Evolutionary conservation across 2,888 invertebrate species (phyloP).

Genomic region (Criorhina ranunculi): DNA sequence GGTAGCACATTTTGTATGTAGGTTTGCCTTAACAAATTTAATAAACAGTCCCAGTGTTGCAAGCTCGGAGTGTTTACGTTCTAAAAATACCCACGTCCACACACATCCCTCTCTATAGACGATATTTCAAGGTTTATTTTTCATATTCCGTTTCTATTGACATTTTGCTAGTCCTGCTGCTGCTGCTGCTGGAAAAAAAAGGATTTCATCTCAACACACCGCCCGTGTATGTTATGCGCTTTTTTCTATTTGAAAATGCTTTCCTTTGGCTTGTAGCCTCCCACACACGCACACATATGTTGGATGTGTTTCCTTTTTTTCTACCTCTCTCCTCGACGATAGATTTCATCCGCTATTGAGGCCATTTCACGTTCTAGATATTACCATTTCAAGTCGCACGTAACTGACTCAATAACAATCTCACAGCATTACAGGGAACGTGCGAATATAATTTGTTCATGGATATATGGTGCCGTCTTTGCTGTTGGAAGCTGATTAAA

Average conservation of each 20-base stretch:
- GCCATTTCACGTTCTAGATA: conserved; percentile 63
- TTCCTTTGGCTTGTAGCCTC: background rate
- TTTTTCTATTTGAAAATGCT: conserved; percentile 17
- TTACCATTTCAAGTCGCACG: conserved; percentile 49
- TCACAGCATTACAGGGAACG: conserved; percentile 39
- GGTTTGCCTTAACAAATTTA: too few relatives aligned
- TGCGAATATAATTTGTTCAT: conserved; percentile 33
- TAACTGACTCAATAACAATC: conserved; percentile 67
- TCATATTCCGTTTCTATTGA: conserved; percentile 3
- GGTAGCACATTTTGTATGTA: conserved; percentile 13
- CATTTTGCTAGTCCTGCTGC: conserved; percentile 2
- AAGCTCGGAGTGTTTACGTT: background rate
- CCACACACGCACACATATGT: conserved; percentile 14
- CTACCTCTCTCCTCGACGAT: conserved; percentile 13
- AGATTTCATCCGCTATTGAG: conserved; percentile 38
- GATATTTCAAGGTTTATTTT: background rate
- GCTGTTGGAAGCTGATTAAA: conserved; percentile 37
- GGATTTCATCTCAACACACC: background rate
- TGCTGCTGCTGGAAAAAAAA: background rate
- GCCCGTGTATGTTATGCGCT: background rate
- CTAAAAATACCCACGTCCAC: background rate
- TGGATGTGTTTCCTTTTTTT: background rate
- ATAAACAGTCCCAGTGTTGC: background rate
- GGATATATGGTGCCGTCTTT: conserved; percentile 2
- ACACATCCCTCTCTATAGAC: background rate